Evolutionary conservation across 2,888 invertebrate species (phyloP).

Genomic region (Drosophila tripunctata): DNA sequence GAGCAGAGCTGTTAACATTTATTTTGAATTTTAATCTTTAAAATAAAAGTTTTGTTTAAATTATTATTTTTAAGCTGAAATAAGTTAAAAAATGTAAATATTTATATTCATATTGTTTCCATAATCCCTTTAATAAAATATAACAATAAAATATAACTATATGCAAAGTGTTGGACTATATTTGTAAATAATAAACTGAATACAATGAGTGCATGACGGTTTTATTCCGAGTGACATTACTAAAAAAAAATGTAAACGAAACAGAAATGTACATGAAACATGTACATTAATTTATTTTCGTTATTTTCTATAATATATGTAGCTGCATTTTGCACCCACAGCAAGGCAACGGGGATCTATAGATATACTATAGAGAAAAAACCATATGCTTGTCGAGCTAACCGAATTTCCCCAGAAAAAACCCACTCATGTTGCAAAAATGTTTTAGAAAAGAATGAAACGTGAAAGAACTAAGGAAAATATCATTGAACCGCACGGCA

Average conservation of each 20-base stretch:
- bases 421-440: constrained; percentile 75
- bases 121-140: no score
- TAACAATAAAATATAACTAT: neutral
- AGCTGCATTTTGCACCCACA: constrained; percentile 29
- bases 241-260: constrained; percentile 41
- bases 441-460: constrained; percentile 43
- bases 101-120: no score
- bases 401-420: constrained; percentile 72
- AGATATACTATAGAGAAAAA: constrained; percentile 6
- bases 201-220: constrained; percentile 13
- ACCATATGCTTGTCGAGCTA: constrained; percentile 51
- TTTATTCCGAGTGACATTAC: constrained; percentile 33
- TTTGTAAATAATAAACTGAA: constrained; percentile 16
- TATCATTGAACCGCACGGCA: constrained; percentile 61
- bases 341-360: constrained; percentile 7
- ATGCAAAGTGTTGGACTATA: neutral
- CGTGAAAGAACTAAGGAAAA: constrained; percentile 55
- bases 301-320: constrained; percentile 1
- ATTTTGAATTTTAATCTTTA: no score
- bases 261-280: constrained; percentile 9
- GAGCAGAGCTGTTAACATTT: no score
- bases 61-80: no score
- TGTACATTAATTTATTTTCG: neutral
- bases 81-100: no score
- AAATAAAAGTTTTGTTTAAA: no score